These are phyloP conservation scores for Camelus dromedarius DNA, from an alignment of 2,113 vertebrate genomes.

Conservation along the genomic window DNA sequence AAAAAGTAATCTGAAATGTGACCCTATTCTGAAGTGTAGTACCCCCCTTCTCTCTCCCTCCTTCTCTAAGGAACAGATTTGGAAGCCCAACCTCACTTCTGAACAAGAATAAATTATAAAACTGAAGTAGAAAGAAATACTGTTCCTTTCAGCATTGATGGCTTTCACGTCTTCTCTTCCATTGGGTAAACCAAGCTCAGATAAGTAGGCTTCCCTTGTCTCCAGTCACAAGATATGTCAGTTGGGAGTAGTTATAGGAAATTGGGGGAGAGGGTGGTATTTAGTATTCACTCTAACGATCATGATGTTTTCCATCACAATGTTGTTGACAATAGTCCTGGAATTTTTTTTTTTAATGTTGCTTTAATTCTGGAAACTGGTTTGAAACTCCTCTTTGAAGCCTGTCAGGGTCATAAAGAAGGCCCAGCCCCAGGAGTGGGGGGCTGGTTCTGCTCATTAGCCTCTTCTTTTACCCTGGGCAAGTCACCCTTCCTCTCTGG, in stretches of 20 bases:
- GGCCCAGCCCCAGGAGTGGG: too few relatives aligned
- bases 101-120: slow-evolving; percentile 15
- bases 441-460: neutral
- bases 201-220: slow-evolving; percentile 66
- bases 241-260: neutral
- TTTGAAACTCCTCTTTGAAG: neutral
- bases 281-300: neutral
- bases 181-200: slow-evolving; percentile 55
- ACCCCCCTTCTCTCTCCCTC: neutral
- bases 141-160: neutral
- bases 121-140: neutral
- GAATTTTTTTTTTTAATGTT: neutral
- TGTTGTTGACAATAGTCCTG: neutral
- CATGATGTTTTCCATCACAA: neutral
- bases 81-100: neutral
- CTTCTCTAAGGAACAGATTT: slow-evolving; percentile 27
- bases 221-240: neutral
- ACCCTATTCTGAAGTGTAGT: slow-evolving; percentile 68
- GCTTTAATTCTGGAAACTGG: neutral
- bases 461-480: neutral
- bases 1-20: slow-evolving; percentile 78
- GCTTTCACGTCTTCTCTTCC: neutral
- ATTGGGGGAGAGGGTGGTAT: neutral
- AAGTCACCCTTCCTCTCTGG: neutral
- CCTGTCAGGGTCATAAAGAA: neutral